These are phyloP conservation scores for Dicyrtoma fusca DNA, from an alignment of 2,888 invertebrate genomes.

Conservation along the genomic window DNA sequence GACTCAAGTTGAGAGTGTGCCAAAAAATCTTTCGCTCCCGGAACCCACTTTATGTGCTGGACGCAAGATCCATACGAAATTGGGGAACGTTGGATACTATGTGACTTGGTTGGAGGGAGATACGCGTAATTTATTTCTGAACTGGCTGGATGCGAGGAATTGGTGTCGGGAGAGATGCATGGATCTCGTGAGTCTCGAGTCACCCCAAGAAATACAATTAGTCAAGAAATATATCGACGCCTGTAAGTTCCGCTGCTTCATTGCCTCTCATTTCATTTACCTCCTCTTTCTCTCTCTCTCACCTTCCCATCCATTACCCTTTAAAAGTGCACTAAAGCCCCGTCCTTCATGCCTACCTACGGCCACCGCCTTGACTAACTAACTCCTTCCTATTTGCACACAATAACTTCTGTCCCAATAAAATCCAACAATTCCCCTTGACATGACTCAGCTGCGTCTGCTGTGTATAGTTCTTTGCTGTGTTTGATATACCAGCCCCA, in stretches of 20 bases:
- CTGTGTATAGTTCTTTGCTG: no score
- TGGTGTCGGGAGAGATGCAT: conserved; percentile 90
- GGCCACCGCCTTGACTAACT: no score
- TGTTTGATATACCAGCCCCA: no score
- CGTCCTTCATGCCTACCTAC: background rate
- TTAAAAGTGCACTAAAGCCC: background rate
- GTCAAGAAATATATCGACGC: conserved; percentile 82
- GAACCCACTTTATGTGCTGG: conserved; percentile 45
- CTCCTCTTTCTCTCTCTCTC: background rate
- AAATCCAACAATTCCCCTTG: no score
- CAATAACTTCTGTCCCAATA: no score
- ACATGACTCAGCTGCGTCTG: no score
- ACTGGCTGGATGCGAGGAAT: conserved; percentile 89
- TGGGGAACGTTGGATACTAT: conserved; percentile 42
- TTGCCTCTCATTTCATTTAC: no score
- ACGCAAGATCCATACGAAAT: conserved; percentile 42
- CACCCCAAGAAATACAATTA: conserved; percentile 85
- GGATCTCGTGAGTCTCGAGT: conserved; percentile 87
- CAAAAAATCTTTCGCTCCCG: conserved; percentile 43
- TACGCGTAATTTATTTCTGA: conserved; percentile 61
- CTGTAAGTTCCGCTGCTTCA: conserved; percentile 69
- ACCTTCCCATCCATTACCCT: conserved; percentile 8
- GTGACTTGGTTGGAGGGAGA: conserved; percentile 46
- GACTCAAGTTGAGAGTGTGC: background rate
- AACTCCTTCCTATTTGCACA: no score